Base-by-base conservation (phyloP, 2,888 invertebrate genomes). In the Gasteruption jaculator region DNA sequence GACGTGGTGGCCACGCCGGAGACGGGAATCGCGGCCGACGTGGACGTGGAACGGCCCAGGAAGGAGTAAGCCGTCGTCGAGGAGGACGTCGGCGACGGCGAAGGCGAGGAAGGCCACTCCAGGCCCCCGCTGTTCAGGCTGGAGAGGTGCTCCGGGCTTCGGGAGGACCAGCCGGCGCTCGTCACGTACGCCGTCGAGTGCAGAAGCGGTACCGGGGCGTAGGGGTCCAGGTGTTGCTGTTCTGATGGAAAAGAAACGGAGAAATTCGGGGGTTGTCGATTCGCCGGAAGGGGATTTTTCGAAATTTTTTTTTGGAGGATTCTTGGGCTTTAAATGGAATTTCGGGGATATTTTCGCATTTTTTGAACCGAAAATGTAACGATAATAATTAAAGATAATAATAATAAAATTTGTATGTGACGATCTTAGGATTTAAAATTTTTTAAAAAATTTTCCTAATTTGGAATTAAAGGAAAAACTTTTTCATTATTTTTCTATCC, bases 171-270 rank as follows among this genome's bases (percentile, higher is more conserved):
- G 7, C 66, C 61, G 3, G 64, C 56, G 1, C 61, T 54, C 35
- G 66, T 52, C 3, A 67, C 65, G 43, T 70, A 70, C 0, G 70
- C 61, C 10, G 68, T 62, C 16, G 69, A 70, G 41, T 70, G 69
- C 3, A 70, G 46, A 3, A 69, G 55, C 16, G 68, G 66, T 19
- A 68, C 63, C 5, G 69, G 57, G 20, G 61, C 55, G 46, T 69
- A 70, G 0, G 68, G 63, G 44, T 70, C 68, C 7, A 61, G 43
- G 38, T 66, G 62, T 48, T 67, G 65, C 22, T 61, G n/a, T n/a
- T n/a, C n/a, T n/a, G n/a, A n/a, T n/a, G n/a, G n/a, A n/a, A n/a
- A n/a, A n/a, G n/a, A n/a, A n/a, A 38, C 38, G 27, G n/a, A n/a
- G n/a, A n/a, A n/a, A n/a, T n/a, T n/a, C 15, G 5, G 25, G 22